Base-by-base conservation (phyloP, 2,113 vertebrate genomes). In the Mus pahari region DNA sequence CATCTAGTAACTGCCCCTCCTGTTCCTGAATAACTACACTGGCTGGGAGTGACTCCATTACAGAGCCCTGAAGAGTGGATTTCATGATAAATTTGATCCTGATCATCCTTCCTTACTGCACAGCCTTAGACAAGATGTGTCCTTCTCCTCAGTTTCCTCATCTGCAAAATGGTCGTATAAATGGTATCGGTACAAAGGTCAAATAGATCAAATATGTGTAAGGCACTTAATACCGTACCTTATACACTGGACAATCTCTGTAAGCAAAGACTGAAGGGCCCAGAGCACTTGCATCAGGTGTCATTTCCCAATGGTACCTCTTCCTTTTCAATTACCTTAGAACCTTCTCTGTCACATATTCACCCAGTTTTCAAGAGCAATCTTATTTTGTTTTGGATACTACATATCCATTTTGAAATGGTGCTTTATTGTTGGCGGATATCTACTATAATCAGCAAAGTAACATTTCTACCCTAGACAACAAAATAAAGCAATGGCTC, bases 141-240 rank as follows among this genome's bases (percentile, higher is more conserved):
- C 50, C 73, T 94, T 87, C 66, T 87, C 66, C 11, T 96, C 82
- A 48, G 24, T 95, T 93, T 97, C 26, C 33, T 53, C 26, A 71
- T 48, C 92, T 90, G 12, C 82, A 71, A 89, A 93, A 75, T 74
- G 55, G 48, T 55, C 75, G 48, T 62, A 45, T 50, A 82, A 60
- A 96, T 20, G 53, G 53, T 45, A 68, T 58, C 93, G 48, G n/a
- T 79, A 0, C 33, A 93, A 94, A 22, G 28, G 5, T 75, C 90
- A 83, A 82, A 48, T 81, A 90, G 36, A 33, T 78, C 7, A 60
- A 28, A 14, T 39, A 28, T 86, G 68, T 26, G 28, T 68, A 58
- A 94, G 84, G 39, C 45, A 60, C 66, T 81, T 53, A 64, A 53
- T 33, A 36, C 3, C 12, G 1, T 55, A 2, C 58, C 77, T 83